Evolutionary conservation across 2,888 invertebrate genomes (phyloP).

Genomic region (Plebejus argus): DNA sequence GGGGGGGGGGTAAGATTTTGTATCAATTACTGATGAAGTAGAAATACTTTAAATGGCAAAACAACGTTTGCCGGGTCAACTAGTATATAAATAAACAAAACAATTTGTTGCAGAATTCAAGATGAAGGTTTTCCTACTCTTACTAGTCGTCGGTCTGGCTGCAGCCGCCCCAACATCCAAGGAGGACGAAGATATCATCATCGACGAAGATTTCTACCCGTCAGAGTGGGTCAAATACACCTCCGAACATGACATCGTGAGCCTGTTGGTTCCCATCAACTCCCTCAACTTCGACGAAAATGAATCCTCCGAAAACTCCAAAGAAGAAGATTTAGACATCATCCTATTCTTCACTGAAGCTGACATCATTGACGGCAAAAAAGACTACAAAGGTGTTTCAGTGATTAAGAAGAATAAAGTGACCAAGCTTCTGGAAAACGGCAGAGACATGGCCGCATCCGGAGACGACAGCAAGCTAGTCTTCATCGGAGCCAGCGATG

Average conservation of each 20-base stretch:
- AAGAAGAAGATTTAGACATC: constrained; percentile 35
- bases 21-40: too few relatives aligned
- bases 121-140: constrained; percentile 3
- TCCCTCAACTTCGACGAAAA: constrained; percentile 41
- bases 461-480: constrained; percentile 48
- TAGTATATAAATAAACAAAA: too few relatives aligned
- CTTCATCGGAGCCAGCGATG: constrained; percentile 56
- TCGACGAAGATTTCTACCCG: constrained; percentile 38
- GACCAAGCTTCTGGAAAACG: constrained; percentile 52
- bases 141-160: constrained; percentile 11
- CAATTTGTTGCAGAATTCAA: constrained; percentile 7
- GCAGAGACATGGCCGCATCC: constrained; percentile 51
- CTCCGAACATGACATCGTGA: constrained; percentile 45
- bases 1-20: too few relatives aligned
- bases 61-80: too few relatives aligned
- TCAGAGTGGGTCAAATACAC: constrained; percentile 39
- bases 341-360: constrained; percentile 47
- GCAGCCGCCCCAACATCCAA: neutral
- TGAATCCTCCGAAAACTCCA: constrained; percentile 34
- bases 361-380: constrained; percentile 40
- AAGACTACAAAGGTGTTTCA: constrained; percentile 50
- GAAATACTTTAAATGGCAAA: too few relatives aligned
- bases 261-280: constrained; percentile 44
- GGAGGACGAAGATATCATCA: constrained; percentile 36
- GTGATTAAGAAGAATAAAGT: constrained; percentile 45